Conservation (phyloP, 2,888 invertebrate species). For the Lasioglossum lativentre region DNA sequence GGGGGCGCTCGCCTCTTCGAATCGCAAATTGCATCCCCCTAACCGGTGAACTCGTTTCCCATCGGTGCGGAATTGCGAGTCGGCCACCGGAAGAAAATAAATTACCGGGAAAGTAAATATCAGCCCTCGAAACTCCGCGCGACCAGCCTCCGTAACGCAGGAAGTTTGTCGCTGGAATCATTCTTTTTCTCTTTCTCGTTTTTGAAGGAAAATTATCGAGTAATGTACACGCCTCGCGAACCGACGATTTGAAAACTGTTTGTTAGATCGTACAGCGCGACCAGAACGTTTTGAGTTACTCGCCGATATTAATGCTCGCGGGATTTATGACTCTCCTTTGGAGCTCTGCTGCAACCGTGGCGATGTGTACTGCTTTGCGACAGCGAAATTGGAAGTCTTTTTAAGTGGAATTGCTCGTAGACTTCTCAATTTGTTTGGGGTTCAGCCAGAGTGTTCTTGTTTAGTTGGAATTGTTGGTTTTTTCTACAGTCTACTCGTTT, state of each 20-base stretch:
- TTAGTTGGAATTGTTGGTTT: neutral
- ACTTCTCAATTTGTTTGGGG: neutral
- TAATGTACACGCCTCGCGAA: neutral
- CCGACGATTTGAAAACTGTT: neutral
- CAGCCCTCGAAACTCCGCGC: constrained; percentile 17
- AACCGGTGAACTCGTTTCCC: constrained; percentile 37
- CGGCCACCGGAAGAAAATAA: constrained; percentile 45
- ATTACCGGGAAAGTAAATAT: constrained; percentile 51
- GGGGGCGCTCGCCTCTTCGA: neutral
- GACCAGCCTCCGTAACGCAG: neutral
- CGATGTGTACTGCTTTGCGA: neutral
- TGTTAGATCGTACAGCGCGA: constrained; percentile 6
- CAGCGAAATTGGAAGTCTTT: neutral
- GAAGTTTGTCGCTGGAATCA: neutral
- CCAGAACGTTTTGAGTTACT: neutral
- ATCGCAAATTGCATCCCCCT: constrained; percentile 61
- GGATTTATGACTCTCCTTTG: neutral
- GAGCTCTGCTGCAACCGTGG: neutral
- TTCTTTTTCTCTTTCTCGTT: neutral
- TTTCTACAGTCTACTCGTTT: neutral
- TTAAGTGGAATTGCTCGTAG: neutral
- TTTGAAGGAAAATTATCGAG: neutral
- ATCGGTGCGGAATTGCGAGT: constrained; percentile 39
- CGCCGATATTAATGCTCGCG: neutral
- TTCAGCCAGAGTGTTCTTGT: neutral